Base-by-base conservation (phyloP, 2,888 invertebrate species). In the Kuschelorhynchus macadamiae region DNA sequence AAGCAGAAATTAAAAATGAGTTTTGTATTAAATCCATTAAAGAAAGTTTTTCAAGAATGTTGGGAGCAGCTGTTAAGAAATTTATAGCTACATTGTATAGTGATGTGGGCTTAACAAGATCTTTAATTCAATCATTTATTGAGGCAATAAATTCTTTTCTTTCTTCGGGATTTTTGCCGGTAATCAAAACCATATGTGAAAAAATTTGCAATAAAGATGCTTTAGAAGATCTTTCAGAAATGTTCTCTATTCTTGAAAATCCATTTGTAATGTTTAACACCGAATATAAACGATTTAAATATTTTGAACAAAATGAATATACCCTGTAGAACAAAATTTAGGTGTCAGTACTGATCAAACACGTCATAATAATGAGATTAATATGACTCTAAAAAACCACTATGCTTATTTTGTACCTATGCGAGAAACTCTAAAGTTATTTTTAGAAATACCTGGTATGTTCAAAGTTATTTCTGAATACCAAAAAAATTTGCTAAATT, bases 251-350 rank as follows among this genome's bases (percentile, higher is more conserved):
- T 25, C 25, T 78, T 57, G 7, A 49, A 41, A 53, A 60, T 42
- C 25, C 56, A 9, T 68, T 68, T 32, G 18, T 50, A 18, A 1
- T 8, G 5, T 5, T 68, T 9, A 49, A 68, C 30, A 57, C 67
- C 1, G 63, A 68, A 14, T 63, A 52, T 53, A 68, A 68, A 53
- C 39, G 63, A 25, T 42, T 56, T 21, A 63, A 68, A 36, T 68
- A 17, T 59, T 61, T 57, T 61, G 46, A 68, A 52, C 33, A 36
- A 32, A 33, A 4, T 1, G 21, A 42, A n/a, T 56, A 21, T 42
- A 56, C 9, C 55, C 55, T 25, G 25, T 5, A 25, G 4, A 3
- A 7, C 7, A 7, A 5, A 5, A 5, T 1, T 21, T 12, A 42
- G 30, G 20, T 25, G 1, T 42, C 11, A 9, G 41, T 11, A 1